phyloP scores from a whole-genome alignment of 2,797 vertebrate genomes.

The Lerista edwardsae region DNA sequence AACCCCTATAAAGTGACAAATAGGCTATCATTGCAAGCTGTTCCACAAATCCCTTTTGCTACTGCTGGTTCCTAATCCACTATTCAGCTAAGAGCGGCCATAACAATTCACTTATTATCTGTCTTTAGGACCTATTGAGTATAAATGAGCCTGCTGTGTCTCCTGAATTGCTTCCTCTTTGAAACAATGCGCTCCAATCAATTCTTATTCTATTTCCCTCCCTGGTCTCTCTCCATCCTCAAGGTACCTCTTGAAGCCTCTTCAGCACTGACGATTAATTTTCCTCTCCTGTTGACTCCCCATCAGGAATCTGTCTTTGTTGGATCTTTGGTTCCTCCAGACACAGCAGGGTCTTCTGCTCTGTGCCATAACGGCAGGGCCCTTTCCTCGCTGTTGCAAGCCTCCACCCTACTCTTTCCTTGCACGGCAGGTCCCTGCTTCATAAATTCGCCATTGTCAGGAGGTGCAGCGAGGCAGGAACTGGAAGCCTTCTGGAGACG shows the following conservation, averaged over 20 bases:
- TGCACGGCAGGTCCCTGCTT: background rate
- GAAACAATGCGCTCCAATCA: constrained; percentile 32
- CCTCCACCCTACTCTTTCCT: background rate
- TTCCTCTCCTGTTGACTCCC: constrained; percentile 13
- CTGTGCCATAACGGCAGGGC: constrained; percentile 5
- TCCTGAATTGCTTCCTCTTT: constrained; percentile 24
- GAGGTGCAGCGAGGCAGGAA: background rate
- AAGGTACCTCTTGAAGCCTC: constrained; percentile 20
- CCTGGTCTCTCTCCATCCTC: background rate
- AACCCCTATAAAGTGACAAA: constrained; percentile 1
- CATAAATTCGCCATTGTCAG: constrained; percentile 9
- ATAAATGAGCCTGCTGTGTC: constrained; percentile 16
- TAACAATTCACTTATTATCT: constrained; percentile 15
- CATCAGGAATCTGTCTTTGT: constrained; percentile 7
- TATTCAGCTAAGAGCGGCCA: background rate
- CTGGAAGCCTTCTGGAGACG: background rate
- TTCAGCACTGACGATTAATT: constrained; percentile 25
- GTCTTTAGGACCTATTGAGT: constrained; percentile 19
- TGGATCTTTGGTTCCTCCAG: constrained; percentile 21
- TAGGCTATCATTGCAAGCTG: background rate
- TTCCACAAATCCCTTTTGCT: constrained; percentile 5
- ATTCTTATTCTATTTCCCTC: constrained; percentile 27
- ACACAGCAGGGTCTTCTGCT: constrained; percentile 20
- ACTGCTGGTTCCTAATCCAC: background rate
- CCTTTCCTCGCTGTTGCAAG: background rate